Conservation (phyloP, 2,113 vertebrate genomes). For the Pelobates fuscus region DNA sequence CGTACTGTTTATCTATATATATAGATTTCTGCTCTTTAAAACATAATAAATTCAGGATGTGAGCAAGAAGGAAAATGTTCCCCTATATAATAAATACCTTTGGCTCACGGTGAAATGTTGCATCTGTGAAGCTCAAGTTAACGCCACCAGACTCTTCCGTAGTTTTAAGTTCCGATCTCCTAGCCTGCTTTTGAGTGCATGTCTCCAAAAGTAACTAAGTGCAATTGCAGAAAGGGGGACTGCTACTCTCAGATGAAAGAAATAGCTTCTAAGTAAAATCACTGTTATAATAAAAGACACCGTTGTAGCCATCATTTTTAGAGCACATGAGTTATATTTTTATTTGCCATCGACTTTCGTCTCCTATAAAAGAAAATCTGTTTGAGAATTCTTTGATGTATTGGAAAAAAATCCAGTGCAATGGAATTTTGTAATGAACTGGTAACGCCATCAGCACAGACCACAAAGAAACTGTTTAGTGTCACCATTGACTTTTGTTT, state of each 20-base stretch:
- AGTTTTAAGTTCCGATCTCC: conserved; percentile 8
- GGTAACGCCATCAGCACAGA: too few relatives aligned
- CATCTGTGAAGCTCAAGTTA: too few relatives aligned
- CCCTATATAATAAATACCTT: too few relatives aligned
- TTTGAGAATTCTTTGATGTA: neutral
- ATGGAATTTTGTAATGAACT: too few relatives aligned
- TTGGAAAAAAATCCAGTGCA: too few relatives aligned
- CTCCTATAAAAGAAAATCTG: neutral
- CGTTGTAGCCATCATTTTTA: conserved; percentile 22
- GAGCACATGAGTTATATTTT: neutral
- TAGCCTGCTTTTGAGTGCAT: conserved; percentile 7
- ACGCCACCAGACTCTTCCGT: neutral
- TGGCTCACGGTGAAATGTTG: too few relatives aligned
- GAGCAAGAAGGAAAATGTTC: too few relatives aligned
- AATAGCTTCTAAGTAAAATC: conserved; percentile 13
- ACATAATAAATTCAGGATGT: too few relatives aligned
- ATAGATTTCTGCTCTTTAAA: too few relatives aligned
- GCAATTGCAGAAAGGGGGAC: conserved; percentile 9
- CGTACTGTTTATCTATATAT: too few relatives aligned
- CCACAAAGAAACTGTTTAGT: too few relatives aligned
- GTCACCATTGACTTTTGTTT: too few relatives aligned
- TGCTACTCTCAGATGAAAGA: conserved; percentile 16
- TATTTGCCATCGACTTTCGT: neutral
- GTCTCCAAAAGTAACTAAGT: conserved; percentile 25
- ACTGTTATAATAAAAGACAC: conserved; percentile 21